phyloP scores from a whole-genome alignment of 1,140 invertebrate genomes.

The Lasioglossum baleicum region DNA sequence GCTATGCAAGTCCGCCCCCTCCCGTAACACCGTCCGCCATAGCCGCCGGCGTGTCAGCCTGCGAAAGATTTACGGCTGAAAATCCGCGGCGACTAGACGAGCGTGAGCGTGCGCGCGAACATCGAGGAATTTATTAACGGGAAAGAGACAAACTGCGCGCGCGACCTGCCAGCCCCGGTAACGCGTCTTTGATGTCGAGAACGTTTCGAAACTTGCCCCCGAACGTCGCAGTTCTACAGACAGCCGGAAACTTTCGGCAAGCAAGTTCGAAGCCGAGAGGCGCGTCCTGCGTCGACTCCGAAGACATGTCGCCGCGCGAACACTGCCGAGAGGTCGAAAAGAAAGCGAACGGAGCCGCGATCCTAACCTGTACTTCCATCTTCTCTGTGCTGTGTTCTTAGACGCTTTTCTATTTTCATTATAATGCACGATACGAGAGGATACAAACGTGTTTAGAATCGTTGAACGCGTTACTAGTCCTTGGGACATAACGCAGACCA shows the following conservation, averaged over 20 bases:
- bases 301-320: too few species aligned
- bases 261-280: neutral
- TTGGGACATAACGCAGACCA: too few species aligned
- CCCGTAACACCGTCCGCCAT: neutral
- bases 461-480: too few species aligned
- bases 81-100: neutral
- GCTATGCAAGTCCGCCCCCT: neutral
- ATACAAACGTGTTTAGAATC: too few species aligned
- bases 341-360: too few species aligned
- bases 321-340: too few species aligned
- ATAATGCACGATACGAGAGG: too few species aligned
- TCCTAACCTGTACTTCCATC: too few species aligned
- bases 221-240: neutral
- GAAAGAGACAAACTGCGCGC: neutral
- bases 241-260: neutral
- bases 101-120: neutral
- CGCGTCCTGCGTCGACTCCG: neutral
- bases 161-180: neutral
- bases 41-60: too few species aligned
- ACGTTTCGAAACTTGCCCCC: neutral
- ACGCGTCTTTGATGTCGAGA: neutral
- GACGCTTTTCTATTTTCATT: too few species aligned
- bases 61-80: neutral
- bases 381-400: too few species aligned
- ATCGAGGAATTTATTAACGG: neutral